Percentiles rank a stretch among this genome's conserved stretches.
These are phyloP conservation scores for Procambarus clarkii DNA, from an alignment of 1,140 invertebrate genomes.

Conservation along the genomic window DNA sequence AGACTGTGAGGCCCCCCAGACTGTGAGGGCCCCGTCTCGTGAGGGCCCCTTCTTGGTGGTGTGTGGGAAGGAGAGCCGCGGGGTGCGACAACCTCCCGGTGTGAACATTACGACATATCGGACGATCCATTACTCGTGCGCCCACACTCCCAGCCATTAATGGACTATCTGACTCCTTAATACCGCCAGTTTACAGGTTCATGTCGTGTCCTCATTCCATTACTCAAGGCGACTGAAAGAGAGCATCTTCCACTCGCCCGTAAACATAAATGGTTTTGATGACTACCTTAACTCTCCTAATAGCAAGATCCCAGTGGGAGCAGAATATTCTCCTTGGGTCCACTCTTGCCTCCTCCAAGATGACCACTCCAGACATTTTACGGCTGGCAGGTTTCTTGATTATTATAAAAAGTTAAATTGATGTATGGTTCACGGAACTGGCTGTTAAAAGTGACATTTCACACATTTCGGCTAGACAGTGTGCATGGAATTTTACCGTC, in stretches of 20 bases:
- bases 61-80: constrained; percentile 5
- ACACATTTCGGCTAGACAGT: too few relatives aligned
- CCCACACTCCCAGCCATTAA: constrained; percentile 60
- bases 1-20: neutral
- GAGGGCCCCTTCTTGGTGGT: constrained; percentile 30
- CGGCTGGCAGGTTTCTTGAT: too few relatives aligned
- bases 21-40: neutral
- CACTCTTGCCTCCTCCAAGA: neutral
- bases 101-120: constrained; percentile 65
- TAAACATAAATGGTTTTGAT: constrained; percentile 60
- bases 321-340: neutral
- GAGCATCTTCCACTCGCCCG: constrained; percentile 43
- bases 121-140: constrained; percentile 65
- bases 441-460: too few relatives aligned
- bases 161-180: constrained; percentile 67
- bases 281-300: constrained; percentile 56
- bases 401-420: too few relatives aligned
- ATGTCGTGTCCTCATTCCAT: constrained; percentile 68
- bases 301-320: constrained; percentile 1
- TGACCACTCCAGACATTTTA: too few relatives aligned
- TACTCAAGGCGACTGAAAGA: constrained; percentile 62
- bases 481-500: too few relatives aligned
- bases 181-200: constrained; percentile 68
- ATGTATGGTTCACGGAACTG: too few relatives aligned
- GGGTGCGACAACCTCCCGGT: constrained; percentile 46